Conservation (phyloP, 2,888 invertebrate genomes). For the Tinea trinotella region DNA sequence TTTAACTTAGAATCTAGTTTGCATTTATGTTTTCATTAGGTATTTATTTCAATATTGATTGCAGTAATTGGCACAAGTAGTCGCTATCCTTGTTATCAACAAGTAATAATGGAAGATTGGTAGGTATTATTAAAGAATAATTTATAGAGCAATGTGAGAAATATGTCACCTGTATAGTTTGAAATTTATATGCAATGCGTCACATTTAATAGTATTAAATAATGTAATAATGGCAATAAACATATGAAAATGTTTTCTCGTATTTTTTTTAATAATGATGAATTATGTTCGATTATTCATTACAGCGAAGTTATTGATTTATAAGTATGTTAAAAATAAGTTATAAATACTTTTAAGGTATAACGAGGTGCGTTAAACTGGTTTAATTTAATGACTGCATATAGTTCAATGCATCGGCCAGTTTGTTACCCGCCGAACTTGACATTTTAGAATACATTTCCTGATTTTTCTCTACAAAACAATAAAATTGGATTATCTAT, state of each 20-base stretch:
- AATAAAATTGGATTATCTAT: constrained; percentile 32
- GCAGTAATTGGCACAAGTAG: constrained; percentile 39
- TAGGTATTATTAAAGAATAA: neutral
- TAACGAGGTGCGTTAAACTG: constrained; percentile 1
- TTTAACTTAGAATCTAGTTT: constrained; percentile 13
- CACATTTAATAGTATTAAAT: neutral
- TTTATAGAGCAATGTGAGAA: constrained; percentile 10
- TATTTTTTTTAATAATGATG: neutral
- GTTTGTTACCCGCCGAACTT: constrained; percentile 36
- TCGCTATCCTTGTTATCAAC: constrained; percentile 35
- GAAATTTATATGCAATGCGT: constrained; percentile 10
- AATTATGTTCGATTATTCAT: too few relatives aligned
- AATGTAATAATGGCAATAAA: constrained; percentile 1
- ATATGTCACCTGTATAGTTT: constrained; percentile 5
- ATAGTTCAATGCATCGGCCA: constrained; percentile 40
- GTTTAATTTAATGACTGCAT: constrained; percentile 1
- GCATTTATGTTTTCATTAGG: constrained; percentile 18
- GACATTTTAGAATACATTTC: constrained; percentile 55
- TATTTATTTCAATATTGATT: constrained; percentile 19
- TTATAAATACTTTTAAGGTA: neutral
- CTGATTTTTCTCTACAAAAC: constrained; percentile 48
- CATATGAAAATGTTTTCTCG: neutral
- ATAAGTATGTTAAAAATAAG: neutral
- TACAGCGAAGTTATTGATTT: neutral
- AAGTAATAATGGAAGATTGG: constrained; percentile 11